Evolutionary conservation across 2,113 vertebrate genomes (phyloP).

Genomic region (Tyrannus savana): DNA sequence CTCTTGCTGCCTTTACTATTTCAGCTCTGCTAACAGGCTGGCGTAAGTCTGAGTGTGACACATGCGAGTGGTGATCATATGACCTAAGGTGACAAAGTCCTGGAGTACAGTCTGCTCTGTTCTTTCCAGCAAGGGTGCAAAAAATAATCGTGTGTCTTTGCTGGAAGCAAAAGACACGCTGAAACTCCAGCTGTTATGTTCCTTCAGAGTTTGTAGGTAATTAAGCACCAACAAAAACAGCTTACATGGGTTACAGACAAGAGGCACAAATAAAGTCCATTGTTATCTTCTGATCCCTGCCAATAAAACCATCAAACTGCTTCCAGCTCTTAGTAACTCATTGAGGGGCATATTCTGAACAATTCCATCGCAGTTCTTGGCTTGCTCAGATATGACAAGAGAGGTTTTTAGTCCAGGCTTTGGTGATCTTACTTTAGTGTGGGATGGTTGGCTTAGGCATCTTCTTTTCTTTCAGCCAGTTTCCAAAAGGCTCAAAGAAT

Average conservation of each 20-base stretch:
- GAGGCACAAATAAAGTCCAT: background rate
- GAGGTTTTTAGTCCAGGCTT: background rate
- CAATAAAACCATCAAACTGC: background rate
- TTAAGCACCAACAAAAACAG: background rate
- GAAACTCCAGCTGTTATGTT: background rate
- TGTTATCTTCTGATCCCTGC: background rate
- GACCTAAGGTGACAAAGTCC: conserved; percentile 39
- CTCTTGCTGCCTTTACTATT: background rate
- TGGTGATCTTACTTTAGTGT: background rate
- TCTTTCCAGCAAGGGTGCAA: conserved; percentile 39
- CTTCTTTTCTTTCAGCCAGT: background rate
- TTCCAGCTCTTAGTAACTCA: background rate
- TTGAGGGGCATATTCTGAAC: accelerated
- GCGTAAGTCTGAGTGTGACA: background rate
- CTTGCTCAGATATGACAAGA: background rate
- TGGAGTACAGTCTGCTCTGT: conserved; percentile 45
- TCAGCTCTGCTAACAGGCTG: conserved; percentile 27
- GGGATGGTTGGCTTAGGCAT: background rate
- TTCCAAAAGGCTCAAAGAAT: background rate
- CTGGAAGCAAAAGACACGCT: background rate
- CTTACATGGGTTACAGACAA: background rate
- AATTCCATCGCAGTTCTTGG: background rate
- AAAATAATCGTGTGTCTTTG: background rate
- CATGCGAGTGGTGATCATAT: background rate
- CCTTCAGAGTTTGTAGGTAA: background rate